phyloP scores from a whole-genome alignment of 2,113 vertebrate species.

The Crotophaga sulcirostris region DNA sequence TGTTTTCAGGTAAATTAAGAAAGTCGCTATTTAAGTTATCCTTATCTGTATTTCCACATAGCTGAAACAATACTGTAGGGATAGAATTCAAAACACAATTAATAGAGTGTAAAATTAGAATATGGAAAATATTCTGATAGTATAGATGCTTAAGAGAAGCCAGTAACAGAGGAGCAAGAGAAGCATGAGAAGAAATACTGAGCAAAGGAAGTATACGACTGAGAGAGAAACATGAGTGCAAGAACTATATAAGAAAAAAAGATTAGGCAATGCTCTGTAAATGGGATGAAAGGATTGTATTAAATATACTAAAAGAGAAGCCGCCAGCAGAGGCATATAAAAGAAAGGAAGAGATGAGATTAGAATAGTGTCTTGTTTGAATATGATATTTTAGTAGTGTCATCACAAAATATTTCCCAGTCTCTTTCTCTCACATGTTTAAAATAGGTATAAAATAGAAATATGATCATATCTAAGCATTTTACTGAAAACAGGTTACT shows the following conservation, averaged over 20 bases:
- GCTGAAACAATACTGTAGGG: neutral
- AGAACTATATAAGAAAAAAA: neutral
- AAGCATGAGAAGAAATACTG: neutral
- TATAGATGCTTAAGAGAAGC: neutral
- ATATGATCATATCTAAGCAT: neutral
- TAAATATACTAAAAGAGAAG: neutral
- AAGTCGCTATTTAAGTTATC: neutral
- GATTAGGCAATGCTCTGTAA: neutral
- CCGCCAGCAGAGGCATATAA: neutral
- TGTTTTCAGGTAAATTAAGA: neutral
- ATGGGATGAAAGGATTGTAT: neutral
- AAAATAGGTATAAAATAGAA: neutral
- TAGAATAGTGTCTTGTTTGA: constrained; percentile 30
- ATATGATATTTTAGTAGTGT: neutral
- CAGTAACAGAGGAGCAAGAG: neutral
- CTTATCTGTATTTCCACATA: neutral
- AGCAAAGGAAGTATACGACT: neutral
- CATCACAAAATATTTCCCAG: neutral
- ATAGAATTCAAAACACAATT: neutral
- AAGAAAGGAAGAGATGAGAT: neutral
- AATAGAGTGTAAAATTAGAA: neutral
- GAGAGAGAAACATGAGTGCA: neutral
- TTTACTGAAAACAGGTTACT: neutral
- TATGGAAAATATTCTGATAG: neutral
- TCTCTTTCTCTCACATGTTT: neutral